These are phyloP conservation scores for Petrophora chlorosata DNA, from an alignment of 2,888 invertebrate species.

Conservation along the genomic window DNA sequence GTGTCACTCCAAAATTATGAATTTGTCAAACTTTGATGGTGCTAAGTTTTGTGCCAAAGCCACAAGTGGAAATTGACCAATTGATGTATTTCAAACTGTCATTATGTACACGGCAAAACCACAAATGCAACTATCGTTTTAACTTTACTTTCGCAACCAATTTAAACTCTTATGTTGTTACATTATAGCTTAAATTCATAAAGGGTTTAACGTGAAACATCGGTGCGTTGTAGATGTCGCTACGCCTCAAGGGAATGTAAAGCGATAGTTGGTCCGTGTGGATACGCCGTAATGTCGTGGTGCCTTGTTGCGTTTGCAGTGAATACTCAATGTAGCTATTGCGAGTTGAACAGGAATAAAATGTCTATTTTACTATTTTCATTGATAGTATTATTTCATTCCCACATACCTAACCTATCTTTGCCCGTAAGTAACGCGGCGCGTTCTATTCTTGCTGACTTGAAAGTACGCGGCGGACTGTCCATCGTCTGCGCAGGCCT, in stretches of 20 bases:
- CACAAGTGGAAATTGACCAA: slow-evolving; percentile 3
- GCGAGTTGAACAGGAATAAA: slow-evolving; percentile 76
- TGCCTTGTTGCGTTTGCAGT: slow-evolving; percentile 64
- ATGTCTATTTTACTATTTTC: slow-evolving; percentile 84
- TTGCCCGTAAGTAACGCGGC: not conserved
- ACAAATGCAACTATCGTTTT: not conserved
- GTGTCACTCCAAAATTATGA: slow-evolving; percentile 14
- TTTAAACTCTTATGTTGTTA: too few species aligned
- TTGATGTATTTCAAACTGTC: slow-evolving; percentile 8
- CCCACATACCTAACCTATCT: not conserved
- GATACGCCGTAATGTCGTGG: not conserved
- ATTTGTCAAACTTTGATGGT: slow-evolving; percentile 12
- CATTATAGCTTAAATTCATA: too few species aligned
- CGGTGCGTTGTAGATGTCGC: not conserved
- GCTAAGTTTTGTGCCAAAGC: slow-evolving; percentile 19
- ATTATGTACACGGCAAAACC: slow-evolving; percentile 5
- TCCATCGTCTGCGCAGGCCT: too few species aligned
- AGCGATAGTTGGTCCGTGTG: not conserved
- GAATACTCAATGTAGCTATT: slow-evolving; percentile 78
- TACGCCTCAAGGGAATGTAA: not conserved
- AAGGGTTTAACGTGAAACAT: too few species aligned
- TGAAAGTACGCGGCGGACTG: too few species aligned
- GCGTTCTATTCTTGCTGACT: too few species aligned
- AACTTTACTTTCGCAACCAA: too few species aligned
- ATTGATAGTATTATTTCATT: slow-evolving; percentile 71